Evolutionary conservation across 2,797 vertebrate genomes (phyloP).

Genomic region (Petrocephalus schoutedeni): DNA sequence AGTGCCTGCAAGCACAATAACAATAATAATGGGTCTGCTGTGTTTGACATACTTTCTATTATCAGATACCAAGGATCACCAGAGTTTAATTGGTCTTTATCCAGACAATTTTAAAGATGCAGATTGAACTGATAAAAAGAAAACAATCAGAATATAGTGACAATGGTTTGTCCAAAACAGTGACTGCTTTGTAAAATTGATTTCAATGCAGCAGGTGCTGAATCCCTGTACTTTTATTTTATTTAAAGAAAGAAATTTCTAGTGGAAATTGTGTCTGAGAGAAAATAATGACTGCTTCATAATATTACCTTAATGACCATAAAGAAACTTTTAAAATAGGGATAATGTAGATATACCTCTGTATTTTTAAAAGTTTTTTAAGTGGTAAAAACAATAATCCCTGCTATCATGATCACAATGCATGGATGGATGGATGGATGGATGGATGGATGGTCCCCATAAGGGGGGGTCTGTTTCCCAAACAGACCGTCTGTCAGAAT

Average conservation of each 20-base stretch:
- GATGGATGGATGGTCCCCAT: neutral
- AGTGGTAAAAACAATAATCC: too few species aligned
- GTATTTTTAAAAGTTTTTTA: neutral
- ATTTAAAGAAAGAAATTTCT: neutral
- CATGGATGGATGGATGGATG: neutral
- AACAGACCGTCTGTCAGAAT: neutral
- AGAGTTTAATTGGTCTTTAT: neutral
- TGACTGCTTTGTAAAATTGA: neutral
- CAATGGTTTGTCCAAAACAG: neutral
- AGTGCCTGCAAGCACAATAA: neutral
- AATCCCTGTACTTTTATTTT: neutral
- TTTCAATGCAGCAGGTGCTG: neutral
- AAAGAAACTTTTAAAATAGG: neutral
- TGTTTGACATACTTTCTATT: neutral
- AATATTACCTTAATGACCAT: neutral
- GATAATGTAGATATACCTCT: neutral
- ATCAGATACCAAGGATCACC: neutral
- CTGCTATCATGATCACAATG: neutral
- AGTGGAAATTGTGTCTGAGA: neutral
- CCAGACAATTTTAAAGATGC: neutral
- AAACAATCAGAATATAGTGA: neutral
- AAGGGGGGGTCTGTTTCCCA: neutral
- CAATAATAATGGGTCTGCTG: neutral
- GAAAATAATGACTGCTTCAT: neutral
- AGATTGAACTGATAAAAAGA: neutral